phyloP scores from a whole-genome alignment of 2,797 vertebrate species.

The Champsocephalus esox region DNA sequence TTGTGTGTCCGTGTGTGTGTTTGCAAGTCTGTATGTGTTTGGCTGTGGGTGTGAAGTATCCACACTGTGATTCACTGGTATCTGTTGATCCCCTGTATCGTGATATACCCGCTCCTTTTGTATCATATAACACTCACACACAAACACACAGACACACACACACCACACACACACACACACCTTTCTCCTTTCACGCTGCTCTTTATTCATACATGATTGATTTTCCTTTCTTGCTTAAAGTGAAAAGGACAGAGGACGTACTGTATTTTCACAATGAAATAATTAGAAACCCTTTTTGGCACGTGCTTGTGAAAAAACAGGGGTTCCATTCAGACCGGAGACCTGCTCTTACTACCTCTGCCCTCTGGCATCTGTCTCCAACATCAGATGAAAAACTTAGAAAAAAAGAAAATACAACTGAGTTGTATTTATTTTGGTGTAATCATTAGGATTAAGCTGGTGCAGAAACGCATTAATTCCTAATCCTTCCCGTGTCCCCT shows the following conservation, averaged over 20 bases:
- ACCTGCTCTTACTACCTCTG: slow-evolving; percentile 65
- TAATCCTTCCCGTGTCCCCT: slow-evolving; percentile 83
- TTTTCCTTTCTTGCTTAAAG: slow-evolving; percentile 29
- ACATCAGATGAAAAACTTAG: slow-evolving; percentile 73
- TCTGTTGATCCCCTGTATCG: slow-evolving; percentile 44
- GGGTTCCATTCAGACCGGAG: slow-evolving; percentile 57
- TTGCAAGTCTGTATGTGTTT: slow-evolving; percentile 46
- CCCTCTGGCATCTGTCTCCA: slow-evolving; percentile 76
- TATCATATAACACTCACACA: slow-evolving; percentile 33
- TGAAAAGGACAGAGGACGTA: not conserved
- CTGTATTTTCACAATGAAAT: slow-evolving; percentile 43
- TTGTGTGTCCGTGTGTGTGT: slow-evolving; percentile 24
- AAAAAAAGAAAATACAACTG: slow-evolving; percentile 72
- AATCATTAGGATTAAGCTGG: slow-evolving; percentile 91
- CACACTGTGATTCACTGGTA: slow-evolving; percentile 55
- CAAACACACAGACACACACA: slow-evolving; percentile 3
- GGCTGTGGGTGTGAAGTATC: slow-evolving; percentile 55
- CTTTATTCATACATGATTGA: slow-evolving; percentile 28
- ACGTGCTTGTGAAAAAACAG: slow-evolving; percentile 11
- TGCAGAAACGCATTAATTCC: slow-evolving; percentile 87
- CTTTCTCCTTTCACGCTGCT: slow-evolving; percentile 19
- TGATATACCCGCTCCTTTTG: slow-evolving; percentile 40
- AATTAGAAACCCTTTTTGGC: slow-evolving; percentile 37
- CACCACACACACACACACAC: slow-evolving; percentile 22
- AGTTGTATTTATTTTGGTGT: slow-evolving; percentile 93